Percentiles rank a stretch among this genome's conserved stretches.
Evolutionary conservation across 2,113 vertebrate species (phyloP).

Genomic region (Gnathonemus echidnorhynchus): DNA sequence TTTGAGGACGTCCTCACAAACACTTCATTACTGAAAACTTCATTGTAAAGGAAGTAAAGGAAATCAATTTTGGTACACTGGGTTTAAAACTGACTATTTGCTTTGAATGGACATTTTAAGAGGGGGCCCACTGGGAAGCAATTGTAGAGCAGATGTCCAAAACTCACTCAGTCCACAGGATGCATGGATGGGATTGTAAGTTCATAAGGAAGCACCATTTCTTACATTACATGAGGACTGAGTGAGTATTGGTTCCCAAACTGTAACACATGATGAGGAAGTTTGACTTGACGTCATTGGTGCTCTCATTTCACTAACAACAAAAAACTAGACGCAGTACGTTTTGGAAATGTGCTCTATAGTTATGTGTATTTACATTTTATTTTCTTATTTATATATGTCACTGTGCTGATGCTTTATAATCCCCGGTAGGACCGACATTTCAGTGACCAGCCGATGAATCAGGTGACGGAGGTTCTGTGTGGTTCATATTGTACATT

Average conservation of each 20-base stretch:
- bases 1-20: not conserved
- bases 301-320: not conserved
- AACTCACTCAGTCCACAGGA: not conserved
- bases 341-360: not conserved
- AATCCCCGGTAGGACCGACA: not conserved
- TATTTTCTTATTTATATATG: not conserved
- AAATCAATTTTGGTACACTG: not conserved
- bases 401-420: not conserved
- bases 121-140: not conserved
- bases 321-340: not conserved
- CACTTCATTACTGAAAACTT: not conserved
- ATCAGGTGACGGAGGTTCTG: not conserved
- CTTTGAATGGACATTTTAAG: not conserved
- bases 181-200: not conserved
- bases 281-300: not conserved
- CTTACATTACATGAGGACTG: not conserved
- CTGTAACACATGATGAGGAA: not conserved
- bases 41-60: not conserved
- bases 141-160: not conserved
- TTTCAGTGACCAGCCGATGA: not conserved
- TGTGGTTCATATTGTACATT: not conserved
- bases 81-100: not conserved
- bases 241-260: not conserved
- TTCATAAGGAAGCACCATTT: not conserved
- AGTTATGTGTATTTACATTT: not conserved